A percentile compares a stretch with the other conserved stretches of the same genome.
Evolutionary conservation across 2,888 invertebrate genomes (phyloP).

Genomic region (Chorisops tibialis): DNA sequence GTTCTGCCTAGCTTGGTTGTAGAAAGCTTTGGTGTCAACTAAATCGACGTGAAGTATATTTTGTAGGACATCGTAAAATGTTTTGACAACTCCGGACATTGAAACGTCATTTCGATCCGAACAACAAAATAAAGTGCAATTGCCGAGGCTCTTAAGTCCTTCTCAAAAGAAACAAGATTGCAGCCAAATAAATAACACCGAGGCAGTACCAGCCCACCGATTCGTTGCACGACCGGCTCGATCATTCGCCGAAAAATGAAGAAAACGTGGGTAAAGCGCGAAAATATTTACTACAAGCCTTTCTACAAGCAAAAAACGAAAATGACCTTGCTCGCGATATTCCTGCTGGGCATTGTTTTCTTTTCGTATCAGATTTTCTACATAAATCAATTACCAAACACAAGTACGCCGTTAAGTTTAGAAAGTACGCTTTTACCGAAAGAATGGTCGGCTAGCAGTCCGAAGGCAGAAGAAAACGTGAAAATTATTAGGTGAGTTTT

Average conservation of each 20-base stretch:
- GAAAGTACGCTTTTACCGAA: constrained; percentile 37
- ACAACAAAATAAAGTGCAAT: no score
- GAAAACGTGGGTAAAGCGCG: constrained; percentile 52
- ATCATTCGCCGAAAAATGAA: constrained; percentile 37
- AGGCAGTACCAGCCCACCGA: no score
- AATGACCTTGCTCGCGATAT: constrained; percentile 49
- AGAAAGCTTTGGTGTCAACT: no score
- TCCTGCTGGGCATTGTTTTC: constrained; percentile 49
- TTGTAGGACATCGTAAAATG: no score
- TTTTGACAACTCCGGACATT: no score
- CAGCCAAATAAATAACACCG: no score
- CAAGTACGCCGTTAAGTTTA: constrained; percentile 44
- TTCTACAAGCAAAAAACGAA: constrained; percentile 52
- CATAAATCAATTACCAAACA: constrained; percentile 50
- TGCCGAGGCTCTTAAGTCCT: no score
- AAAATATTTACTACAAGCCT: constrained; percentile 51
- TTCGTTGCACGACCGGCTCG: background rate
- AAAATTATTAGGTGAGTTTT: constrained; percentile 27
- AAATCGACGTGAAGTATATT: no score
- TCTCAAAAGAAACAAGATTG: no score
- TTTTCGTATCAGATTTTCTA: constrained; percentile 50
- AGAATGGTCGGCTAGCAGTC: background rate
- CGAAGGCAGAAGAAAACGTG: constrained; percentile 20
- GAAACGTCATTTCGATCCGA: no score
- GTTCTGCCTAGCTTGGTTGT: no score